A percentile compares a stretch with the other conserved stretches of the same genome.
phyloP scores from a whole-genome alignment of 2,113 vertebrate species.

The Dasyprocta punctata region DNA sequence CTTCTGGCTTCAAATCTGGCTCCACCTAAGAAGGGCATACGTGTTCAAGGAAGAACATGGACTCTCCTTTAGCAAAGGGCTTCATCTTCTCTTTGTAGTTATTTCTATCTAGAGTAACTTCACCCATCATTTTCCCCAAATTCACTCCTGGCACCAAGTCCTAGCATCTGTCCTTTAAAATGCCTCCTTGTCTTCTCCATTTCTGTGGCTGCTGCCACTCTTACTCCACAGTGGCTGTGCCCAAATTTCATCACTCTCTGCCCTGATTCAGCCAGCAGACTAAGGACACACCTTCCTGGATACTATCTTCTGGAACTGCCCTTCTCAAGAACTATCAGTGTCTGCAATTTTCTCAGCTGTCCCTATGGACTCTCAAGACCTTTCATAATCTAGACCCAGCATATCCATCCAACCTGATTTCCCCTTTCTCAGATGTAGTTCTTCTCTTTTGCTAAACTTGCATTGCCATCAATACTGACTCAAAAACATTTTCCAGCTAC shows the following conservation, averaged over 20 bases:
- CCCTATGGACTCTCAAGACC: background rate
- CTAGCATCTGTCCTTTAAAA: background rate
- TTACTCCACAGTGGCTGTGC: background rate
- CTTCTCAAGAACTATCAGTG: background rate
- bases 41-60: background rate
- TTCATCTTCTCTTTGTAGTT: background rate
- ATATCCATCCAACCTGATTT: background rate
- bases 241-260: background rate
- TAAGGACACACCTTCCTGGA: background rate
- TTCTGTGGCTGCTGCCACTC: background rate
- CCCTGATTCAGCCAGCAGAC: background rate
- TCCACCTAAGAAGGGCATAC: background rate
- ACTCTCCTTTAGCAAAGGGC: background rate
- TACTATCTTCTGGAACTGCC: background rate
- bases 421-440: background rate
- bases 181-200: background rate
- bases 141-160: background rate
- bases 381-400: background rate
- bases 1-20: background rate
- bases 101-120: background rate
- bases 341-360: background rate
- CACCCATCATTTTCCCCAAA: background rate
- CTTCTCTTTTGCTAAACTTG: background rate
- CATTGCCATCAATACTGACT: background rate
- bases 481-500: background rate